Evolutionary conservation across 2,797 vertebrate species (phyloP), one percentile per base, ranked within the genome.

Genomic region (Ispidina lecontei): DNA sequence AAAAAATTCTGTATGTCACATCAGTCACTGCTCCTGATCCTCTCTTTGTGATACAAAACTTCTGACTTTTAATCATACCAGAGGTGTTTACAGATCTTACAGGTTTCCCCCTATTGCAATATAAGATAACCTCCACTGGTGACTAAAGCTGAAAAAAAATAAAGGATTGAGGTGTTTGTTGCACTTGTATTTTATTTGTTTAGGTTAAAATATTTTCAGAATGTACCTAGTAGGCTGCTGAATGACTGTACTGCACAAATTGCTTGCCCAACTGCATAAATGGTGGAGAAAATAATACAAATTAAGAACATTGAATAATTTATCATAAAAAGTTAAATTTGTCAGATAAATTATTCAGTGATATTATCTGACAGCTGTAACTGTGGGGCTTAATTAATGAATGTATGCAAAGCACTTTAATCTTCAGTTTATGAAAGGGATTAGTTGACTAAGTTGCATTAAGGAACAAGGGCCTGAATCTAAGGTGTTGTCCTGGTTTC

Each of bases 321-420:
- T 90, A 92, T 94, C 74, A 84, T 74, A 93, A 93, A 93, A 84
- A 90, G 83, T 76, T 49, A 86, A 94, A 91, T 86, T 93, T 93
- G 74, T 93, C 87, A 93, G 85, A 96, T 94, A 94, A 95, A 96
- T 92, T 91, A 95, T 95, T 96, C 94, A 90, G 71, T 92, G 91
- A 92, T 93, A 88, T 87, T 95, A 92, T 96, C 77, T 91, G 94
- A 94, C 95, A 96, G 60, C 77, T 94, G 83, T 87, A 91, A 93
- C 90, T 92, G 49, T 90, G 80, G 77, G 88, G 80, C 11, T 89
- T 96, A 93, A 95, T 96, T 96, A 95, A 91, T 46, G 31, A 90
- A 63, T 76, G 41, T 51, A 84, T 90, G 83, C 63, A 93, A 94
- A 90, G 11, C 39, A 65, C 68, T 95, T 92, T 76, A 82, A 88